A percentile compares a stretch with the other conserved stretches of the same genome.
phyloP scores from a whole-genome alignment of 2,888 invertebrate species.

The Myopa testacea region DNA sequence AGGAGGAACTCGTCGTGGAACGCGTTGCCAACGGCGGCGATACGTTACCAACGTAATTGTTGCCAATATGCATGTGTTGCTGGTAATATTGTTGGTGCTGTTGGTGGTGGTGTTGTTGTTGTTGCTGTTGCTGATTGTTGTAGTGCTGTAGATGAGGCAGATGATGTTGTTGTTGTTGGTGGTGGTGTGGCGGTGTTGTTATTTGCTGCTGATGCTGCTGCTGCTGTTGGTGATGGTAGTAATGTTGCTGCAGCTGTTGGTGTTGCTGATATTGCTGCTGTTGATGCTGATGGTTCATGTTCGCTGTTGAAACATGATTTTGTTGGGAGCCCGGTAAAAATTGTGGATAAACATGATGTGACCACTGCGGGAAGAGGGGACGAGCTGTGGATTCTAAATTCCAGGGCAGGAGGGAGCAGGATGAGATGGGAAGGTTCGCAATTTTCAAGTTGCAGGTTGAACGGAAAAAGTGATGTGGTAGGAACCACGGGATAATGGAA shows the following conservation, averaged over 20 bases:
- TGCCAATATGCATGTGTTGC: conserved; percentile 56
- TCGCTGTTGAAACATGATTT: conserved; percentile 69
- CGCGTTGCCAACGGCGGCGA: conserved; percentile 62
- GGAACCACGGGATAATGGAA: neutral
- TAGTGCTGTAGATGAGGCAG: conserved; percentile 55
- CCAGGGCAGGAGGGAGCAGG: neutral
- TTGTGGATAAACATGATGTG: conserved; percentile 94
- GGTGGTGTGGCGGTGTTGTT: conserved; percentile 50
- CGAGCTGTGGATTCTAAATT: conserved; percentile 70
- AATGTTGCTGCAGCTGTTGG: conserved; percentile 55
- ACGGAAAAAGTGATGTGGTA: conserved; percentile 37
- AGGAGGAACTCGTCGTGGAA: conserved; percentile 59
- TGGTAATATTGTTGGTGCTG: conserved; percentile 53
- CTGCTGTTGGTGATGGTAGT: conserved; percentile 65
- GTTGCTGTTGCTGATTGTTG: conserved; percentile 52
- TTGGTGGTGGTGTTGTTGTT: conserved; percentile 49
- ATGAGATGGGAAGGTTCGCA: neutral
- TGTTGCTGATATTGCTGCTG: conserved; percentile 68
- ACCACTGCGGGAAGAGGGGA: conserved; percentile 94
- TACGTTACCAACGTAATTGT: conserved; percentile 57
- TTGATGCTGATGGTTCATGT: conserved; percentile 65
- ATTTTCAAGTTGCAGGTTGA: conserved; percentile 21
- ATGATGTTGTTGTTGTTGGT: conserved; percentile 66
- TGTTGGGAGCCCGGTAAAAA: conserved; percentile 92
- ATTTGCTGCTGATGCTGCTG: conserved; percentile 70